Evolutionary conservation across 2,888 invertebrate species (phyloP).

Genomic region (Caprella mutica): DNA sequence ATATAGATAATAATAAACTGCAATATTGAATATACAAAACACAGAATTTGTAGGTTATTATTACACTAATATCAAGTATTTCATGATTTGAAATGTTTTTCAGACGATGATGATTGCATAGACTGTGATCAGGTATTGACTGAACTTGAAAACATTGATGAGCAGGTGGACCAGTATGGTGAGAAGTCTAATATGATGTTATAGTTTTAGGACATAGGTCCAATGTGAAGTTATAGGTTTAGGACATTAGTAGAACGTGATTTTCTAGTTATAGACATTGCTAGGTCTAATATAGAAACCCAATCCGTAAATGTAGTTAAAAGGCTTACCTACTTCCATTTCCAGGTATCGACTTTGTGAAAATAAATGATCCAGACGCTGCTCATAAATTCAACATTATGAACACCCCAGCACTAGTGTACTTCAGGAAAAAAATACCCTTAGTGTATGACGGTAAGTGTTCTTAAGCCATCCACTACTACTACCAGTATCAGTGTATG

Average conservation of each 20-base stretch:
- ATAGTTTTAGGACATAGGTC: neutral
- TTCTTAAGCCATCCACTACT: too few relatives aligned
- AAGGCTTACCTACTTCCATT: neutral
- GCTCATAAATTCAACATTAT: constrained; percentile 70
- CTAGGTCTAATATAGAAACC: neutral
- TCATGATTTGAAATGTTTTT: too few relatives aligned
- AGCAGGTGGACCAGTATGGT: constrained; percentile 60
- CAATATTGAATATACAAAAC: too few relatives aligned
- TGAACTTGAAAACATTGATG: constrained; percentile 85
- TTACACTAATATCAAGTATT: too few relatives aligned
- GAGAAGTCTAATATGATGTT: neutral
- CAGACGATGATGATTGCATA: constrained; percentile 57
- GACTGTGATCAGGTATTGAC: constrained; percentile 73
- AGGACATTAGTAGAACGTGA: too few relatives aligned
- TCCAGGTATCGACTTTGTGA: constrained; percentile 74
- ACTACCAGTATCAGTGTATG: too few relatives aligned
- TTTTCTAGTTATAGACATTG: too few relatives aligned
- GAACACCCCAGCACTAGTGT: constrained; percentile 72
- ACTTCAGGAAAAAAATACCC: constrained; percentile 71
- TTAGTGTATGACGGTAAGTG: constrained; percentile 67
- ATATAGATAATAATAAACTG: too few relatives aligned
- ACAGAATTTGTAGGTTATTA: too few relatives aligned
- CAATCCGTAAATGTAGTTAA: neutral
- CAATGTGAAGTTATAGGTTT: neutral
- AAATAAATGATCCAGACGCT: constrained; percentile 69